phyloP scores from a whole-genome alignment of 2,797 vertebrate species.

The Aselliscus stoliczkanus region DNA sequence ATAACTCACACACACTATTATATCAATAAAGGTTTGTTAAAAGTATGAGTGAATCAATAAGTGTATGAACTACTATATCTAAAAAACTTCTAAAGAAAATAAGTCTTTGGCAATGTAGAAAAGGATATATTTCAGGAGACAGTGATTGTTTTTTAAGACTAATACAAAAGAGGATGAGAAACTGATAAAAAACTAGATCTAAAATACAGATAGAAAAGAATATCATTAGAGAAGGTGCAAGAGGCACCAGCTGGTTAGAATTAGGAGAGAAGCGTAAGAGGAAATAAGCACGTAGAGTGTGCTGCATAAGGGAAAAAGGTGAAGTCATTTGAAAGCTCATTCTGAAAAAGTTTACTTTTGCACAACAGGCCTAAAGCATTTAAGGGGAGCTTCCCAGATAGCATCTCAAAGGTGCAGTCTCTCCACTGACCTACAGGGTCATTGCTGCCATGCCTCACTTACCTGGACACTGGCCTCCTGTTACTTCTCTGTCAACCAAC shows the following conservation, averaged over 20 bases:
- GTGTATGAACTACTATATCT: not conserved
- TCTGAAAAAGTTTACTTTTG: not conserved
- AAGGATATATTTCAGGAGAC: not conserved
- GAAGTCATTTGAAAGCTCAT: not conserved
- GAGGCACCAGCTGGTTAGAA: not conserved
- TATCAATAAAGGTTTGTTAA: not conserved
- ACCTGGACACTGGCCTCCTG: conserved; percentile 62
- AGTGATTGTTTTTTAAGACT: conserved; percentile 10
- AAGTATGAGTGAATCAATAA: conserved; percentile 2
- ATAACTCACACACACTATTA: not conserved
- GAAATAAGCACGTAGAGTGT: not conserved
- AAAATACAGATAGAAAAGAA: not conserved
- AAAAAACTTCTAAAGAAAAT: not conserved
- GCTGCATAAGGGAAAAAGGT: not conserved
- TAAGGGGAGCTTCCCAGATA: not conserved
- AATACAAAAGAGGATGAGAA: conserved; percentile 32
- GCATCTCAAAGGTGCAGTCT: not conserved
- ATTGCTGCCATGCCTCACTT: conserved; percentile 23
- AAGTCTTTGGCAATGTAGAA: not conserved
- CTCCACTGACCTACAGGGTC: not conserved
- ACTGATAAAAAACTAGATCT: not conserved
- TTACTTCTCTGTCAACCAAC: conserved; percentile 50
- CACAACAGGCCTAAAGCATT: not conserved
- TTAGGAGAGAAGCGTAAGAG: not conserved
- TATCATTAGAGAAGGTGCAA: not conserved